phyloP scores from a whole-genome alignment of 2,797 vertebrate species.

The Salmo trutta region DNA sequence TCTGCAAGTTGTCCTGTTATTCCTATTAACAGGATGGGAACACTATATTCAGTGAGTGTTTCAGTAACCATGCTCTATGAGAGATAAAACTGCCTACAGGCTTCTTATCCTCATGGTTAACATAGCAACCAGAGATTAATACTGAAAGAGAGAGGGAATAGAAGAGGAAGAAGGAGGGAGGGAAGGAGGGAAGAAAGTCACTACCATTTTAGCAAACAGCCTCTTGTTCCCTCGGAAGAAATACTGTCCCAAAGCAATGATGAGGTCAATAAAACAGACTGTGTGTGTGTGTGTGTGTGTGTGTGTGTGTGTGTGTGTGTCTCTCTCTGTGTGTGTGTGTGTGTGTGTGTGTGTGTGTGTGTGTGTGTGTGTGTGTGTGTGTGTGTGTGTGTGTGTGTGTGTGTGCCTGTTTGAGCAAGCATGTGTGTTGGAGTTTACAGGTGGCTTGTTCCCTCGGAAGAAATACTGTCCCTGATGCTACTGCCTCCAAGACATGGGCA shows the following conservation, averaged over 20 bases:
- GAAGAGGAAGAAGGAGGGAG: not conserved
- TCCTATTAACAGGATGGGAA: not conserved
- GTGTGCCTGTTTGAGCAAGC: too few species aligned
- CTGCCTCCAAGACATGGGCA: not conserved
- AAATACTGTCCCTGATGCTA: slow-evolving; percentile 11
- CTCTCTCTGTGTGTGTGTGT: too few species aligned
- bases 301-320: too few species aligned
- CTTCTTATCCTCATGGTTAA: not conserved
- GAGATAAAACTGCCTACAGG: not conserved
- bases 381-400: too few species aligned
- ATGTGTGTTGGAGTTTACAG: too few species aligned
- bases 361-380: too few species aligned
- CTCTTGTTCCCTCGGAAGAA: not conserved
- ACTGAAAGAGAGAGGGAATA: not conserved
- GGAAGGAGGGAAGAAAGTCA: not conserved
- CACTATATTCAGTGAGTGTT: slow-evolving; percentile 46
- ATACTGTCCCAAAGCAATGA: slow-evolving; percentile 6
- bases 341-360: too few species aligned
- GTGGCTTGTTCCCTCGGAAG: not conserved
- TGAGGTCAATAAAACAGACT: too few species aligned
- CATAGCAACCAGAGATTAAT: not conserved
- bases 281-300: too few species aligned
- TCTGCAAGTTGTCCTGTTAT: too few species aligned
- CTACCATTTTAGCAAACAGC: not conserved
- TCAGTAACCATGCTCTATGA: slow-evolving; percentile 56